These are phyloP conservation scores for Tetramorium alpestre DNA, from an alignment of 1,140 invertebrate genomes.

Conservation along the genomic window DNA sequence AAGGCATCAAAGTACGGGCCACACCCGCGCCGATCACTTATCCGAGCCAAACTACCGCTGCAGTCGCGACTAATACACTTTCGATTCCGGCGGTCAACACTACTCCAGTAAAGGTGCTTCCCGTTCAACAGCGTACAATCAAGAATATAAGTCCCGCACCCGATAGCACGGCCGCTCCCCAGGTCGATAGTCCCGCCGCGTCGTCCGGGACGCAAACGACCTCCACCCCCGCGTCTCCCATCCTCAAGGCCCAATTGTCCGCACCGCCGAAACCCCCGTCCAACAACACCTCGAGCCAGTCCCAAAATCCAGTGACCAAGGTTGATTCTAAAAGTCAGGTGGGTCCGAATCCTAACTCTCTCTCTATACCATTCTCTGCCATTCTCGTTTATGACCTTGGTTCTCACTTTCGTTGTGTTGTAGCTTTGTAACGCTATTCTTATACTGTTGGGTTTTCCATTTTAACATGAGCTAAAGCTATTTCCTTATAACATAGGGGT, in stretches of 20 bases:
- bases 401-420: conserved; percentile 69
- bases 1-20: conserved; percentile 90
- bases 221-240: conserved; percentile 88
- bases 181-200: conserved; percentile 76
- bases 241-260: conserved; percentile 92
- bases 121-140: conserved; percentile 84
- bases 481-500: conserved; percentile 33
- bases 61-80: conserved; percentile 71
- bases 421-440: conserved; percentile 63
- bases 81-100: conserved; percentile 73
- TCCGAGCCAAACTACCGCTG: conserved; percentile 77
- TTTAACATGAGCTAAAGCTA: conserved; percentile 48
- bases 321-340: conserved; percentile 88
- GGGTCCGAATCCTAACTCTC: conserved; percentile 85
- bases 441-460: conserved; percentile 66
- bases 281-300: conserved; percentile 78
- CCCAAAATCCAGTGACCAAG: conserved; percentile 85
- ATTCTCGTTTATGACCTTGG: conserved; percentile 73
- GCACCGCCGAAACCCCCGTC: conserved; percentile 88
- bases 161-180: conserved; percentile 76
- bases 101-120: conserved; percentile 84
- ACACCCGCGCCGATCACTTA: conserved; percentile 86
- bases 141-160: conserved; percentile 80
- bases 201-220: conserved; percentile 75
- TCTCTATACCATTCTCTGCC: conserved; percentile 72